A percentile compares a stretch with the other conserved stretches of the same genome.
Conservation (phyloP, 2,888 invertebrate species). For the Notodonta dromedarius region DNA sequence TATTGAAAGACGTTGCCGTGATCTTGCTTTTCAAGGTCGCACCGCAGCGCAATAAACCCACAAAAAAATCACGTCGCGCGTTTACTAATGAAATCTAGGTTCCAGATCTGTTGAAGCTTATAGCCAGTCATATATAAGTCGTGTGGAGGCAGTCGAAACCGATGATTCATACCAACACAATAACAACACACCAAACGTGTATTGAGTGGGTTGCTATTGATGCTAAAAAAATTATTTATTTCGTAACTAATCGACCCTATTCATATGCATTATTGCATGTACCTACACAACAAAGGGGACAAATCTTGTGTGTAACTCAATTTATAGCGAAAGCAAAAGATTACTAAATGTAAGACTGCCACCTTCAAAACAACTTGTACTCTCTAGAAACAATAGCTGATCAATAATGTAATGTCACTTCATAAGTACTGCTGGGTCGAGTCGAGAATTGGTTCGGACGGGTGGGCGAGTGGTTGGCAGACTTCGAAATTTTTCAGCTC, state of each 20-base stretch:
- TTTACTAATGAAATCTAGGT: conserved; percentile 8
- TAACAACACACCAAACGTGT: conserved; percentile 11
- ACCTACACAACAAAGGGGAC: not conserved
- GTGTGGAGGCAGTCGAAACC: not conserved
- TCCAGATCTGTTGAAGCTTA: conserved; percentile 7
- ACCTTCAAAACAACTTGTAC: too few relatives aligned
- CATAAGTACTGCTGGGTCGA: too few relatives aligned
- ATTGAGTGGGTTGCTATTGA: conserved; percentile 14
- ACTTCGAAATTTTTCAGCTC: too few relatives aligned
- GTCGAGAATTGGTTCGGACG: too few relatives aligned
- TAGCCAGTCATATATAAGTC: conserved; percentile 9
- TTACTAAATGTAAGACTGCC: not conserved
- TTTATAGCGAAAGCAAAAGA: not conserved
- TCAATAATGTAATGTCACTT: too few relatives aligned
- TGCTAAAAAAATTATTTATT: not conserved
- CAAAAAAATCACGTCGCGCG: conserved; percentile 12
- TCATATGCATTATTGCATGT: conserved; percentile 15
- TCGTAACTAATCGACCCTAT: conserved; percentile 9
- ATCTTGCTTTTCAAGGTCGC: conserved; percentile 37
- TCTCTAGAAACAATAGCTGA: not conserved
- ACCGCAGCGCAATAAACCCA: conserved; percentile 26
- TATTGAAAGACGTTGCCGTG: conserved; percentile 16
- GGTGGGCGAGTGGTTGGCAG: too few relatives aligned
- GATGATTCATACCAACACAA: conserved; percentile 12
- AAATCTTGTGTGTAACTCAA: conserved; percentile 7